Conservation (phyloP, 2,113 vertebrate species). For the Catharus minimus region DNA sequence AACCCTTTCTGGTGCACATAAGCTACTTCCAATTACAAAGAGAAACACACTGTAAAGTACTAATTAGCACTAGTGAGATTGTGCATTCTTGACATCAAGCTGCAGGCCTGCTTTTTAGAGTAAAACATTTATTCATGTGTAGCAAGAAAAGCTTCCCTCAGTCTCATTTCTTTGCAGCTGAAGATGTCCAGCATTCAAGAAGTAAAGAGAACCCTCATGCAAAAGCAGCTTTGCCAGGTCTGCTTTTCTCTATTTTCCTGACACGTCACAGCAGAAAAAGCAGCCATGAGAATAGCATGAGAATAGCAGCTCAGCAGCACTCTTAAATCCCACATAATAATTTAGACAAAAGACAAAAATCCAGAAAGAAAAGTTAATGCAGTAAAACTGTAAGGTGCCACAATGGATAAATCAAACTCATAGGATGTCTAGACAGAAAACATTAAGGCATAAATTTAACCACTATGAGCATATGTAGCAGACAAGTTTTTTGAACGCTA, state of each 20-base stretch:
- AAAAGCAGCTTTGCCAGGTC: not conserved
- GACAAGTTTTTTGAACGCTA: not conserved
- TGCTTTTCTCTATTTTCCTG: not conserved
- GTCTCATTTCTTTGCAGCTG: not conserved
- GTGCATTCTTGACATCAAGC: not conserved
- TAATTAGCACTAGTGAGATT: not conserved
- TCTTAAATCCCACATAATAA: not conserved
- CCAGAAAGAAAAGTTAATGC: not conserved
- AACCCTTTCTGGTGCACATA: not conserved
- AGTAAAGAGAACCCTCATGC: not conserved
- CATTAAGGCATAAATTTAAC: not conserved
- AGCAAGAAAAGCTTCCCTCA: not conserved
- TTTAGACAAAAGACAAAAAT: not conserved
- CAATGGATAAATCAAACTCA: not conserved
- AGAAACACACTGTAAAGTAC: not conserved
- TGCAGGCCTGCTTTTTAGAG: not conserved
- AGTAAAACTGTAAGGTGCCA: not conserved
- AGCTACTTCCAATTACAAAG: not conserved
- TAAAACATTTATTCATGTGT: not conserved
- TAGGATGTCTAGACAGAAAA: not conserved
- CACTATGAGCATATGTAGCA: not conserved
- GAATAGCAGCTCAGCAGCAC: not conserved
- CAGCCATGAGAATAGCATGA: not conserved
- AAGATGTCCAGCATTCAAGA: not conserved
- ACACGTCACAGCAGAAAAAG: not conserved